Evolutionary conservation across 2,888 invertebrate genomes (phyloP), one percentile per base, ranked within the genome.

Genomic region (Scrobipalpa costella): DNA sequence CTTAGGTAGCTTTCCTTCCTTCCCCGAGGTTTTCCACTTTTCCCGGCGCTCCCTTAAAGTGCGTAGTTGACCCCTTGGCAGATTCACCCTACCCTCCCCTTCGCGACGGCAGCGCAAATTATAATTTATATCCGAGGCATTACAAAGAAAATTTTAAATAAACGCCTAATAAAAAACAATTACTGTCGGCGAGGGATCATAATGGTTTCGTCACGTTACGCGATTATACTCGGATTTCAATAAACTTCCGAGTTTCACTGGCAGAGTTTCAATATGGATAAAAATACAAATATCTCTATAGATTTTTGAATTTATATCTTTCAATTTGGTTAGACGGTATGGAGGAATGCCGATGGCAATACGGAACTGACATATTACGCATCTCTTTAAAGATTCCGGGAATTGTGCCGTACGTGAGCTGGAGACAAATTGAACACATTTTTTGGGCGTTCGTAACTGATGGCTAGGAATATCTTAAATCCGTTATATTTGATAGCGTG

Each of bases 61-160:
- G 72, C 77, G 71, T 73, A 79, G 75, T 80, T 83, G 83, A 85
- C 83, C 85, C 76, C 78, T 75, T 72, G 74, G 76, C 82, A 80
- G 80, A 80, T 79, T 81, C 77, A 76, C 76, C 71, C 71, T 68
- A 69, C 77, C 59, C 73, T 71, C 73, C 75, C 75, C 74, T 71
- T 63, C 67, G 70, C 72, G 70, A 68, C 70, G 71, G 75, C 79
- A 74, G 75, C 76, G 76, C 76, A 83, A 82, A 86, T 84, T 81
- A 80, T 80, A 83, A 85, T 84, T 80, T 78, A 78, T 79, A 76
- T 76, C 72, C 73, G 73, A 71, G 74, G 73, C 73, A 73, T 72
- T 73, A 75, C 73, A 70, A 71, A 70, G 70, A 71, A 69, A 69
- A 64, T 65, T 68, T 64, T 68, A 71, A 70, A 71, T 66, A 71